phyloP scores from a whole-genome alignment of 2,113 vertebrate genomes.

The sheep (Ovis aries) region ARS-UI_Ramb_v3.0 NC_056054.1:7922001-7922500 shows the following conservation, averaged over 20 bases:
- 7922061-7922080: rapidly evolving
- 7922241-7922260: not conserved
- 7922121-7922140: not conserved
- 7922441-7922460: not conserved
- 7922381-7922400: not conserved
- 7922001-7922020: not conserved
- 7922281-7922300: not conserved
- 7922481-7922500: not conserved
- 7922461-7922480: not conserved
- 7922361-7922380: not conserved
- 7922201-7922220: rapidly evolving
- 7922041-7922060: not conserved
- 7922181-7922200: not conserved
- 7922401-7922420: rapidly evolving
- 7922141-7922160: not conserved
- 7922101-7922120: not conserved
- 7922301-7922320: not conserved
- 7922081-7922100: not conserved
- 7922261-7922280: not conserved
- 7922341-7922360: rapidly evolving
- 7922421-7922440: too few species aligned
- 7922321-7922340: not conserved
- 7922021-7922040: not conserved
- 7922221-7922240: not conserved
- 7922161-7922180: not conserved